Evolutionary conservation across 2,797 vertebrate species (phyloP), one percentile per base, ranked within the genome.

Genomic region (Scomberomorus guttatus): DNA sequence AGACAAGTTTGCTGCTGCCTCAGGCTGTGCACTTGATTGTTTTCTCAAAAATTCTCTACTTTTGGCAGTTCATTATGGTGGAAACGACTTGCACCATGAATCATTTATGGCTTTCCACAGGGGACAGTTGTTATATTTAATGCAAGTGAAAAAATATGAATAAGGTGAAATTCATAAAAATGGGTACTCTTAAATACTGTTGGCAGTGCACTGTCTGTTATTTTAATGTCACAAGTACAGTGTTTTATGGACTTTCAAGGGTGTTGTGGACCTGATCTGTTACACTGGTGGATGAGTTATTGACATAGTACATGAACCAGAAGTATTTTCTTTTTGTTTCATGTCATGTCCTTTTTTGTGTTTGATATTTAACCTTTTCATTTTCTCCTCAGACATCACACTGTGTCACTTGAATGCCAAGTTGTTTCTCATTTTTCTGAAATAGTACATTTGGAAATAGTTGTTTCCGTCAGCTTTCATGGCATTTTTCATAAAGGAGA

Each of bases 351-450:
- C 13, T 42, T 42, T 42, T 12, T 13, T 14, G 32, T 25, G 42
- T 67, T 51, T 74, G 32, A 62, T 77, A 60, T 75, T 80, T 72
- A 72, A 72, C 77, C 72, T 85, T 84, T 86, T 82, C 54, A 52
- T 27, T 56, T 75, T 72, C 20, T 27, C 69, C 77, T 57, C 44
- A 60, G 65, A 79, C 32, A 62, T 72, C 15, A n/a, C 20, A 44
- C 17, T 5, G 50, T 58, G 82, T 80, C 64, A 60, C 71, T 27
- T 59, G 64, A 82, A 76, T 73, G 59, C 39, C 18, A 51, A 34
- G 64, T 60, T 70, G 39, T 72, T 65, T 55, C 32, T 65, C 24
- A 22, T 32, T 44, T 57, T 48, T 71, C 57, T 64, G 55, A 72
- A 56, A 10, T 6, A 13, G 44, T 48, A 48, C 63, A 34, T 65